Evolutionary conservation across 1,140 invertebrate genomes (phyloP), one percentile per base, ranked within the genome.

Genomic region (Reticulitermes speratus): DNA sequence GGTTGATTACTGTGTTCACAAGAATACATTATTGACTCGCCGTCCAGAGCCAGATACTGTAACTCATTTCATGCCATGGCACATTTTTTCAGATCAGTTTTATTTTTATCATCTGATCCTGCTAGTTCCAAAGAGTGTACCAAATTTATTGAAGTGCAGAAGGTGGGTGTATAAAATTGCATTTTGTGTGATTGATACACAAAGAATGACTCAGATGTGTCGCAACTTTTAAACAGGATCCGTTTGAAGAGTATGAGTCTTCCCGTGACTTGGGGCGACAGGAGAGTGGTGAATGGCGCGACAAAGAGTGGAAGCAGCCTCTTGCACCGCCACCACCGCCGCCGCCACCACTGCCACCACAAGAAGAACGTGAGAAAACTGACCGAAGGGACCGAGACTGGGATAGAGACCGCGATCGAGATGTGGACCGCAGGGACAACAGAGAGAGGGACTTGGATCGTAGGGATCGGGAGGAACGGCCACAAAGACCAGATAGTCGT

Each of bases 401-500:
- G 44, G 83, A 87, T 69, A 87, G 81, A 9, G 65, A 75, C 16
- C 59, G 59, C 16, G 88, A 89, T 14, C 84, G 87, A 38, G 88
- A 89, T 75, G 87, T 88, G n/a, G 88, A 88, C 8, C 85, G 88
- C 21, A 88, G 86, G 45, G 89, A 75, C n/a, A 75, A n/a, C n/a
- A 75, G 65, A 65, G 59, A 90, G 12, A 88, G 89, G 0, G 90
- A 90, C 16, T 84, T 84, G 11, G 90, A 91, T 9, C 89, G 90
- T 44, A 86, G 89, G 30, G 90, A 91, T 65, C 90, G 91, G 9
- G 90, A 90, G 55, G 93, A 93, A 84, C 90, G 93, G 16, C 93
- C 93, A 0, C 92, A 93, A n/a, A 90, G 93, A 87, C 93, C 94
- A 25, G 90, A 91, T 87, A 90, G 89, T 45, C 87, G 89, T 2